Percentiles rank a stretch among this genome's conserved stretches.
These are phyloP conservation scores for Agrilus planipennis DNA, from an alignment of 1,140 invertebrate species.

Conservation along the genomic window DNA sequence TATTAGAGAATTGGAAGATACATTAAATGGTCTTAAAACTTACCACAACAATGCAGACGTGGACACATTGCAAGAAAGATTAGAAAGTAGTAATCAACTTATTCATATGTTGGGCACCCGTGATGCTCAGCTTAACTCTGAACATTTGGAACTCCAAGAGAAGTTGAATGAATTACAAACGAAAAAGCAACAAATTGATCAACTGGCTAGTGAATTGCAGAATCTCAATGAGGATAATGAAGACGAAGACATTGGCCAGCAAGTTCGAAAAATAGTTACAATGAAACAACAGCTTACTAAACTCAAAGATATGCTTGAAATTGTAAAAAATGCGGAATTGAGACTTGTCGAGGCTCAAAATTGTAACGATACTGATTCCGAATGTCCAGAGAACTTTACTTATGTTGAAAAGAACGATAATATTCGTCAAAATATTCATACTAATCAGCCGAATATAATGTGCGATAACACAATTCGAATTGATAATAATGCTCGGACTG, in stretches of 20 bases:
- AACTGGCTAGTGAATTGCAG: conserved; percentile 31
- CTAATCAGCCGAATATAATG: conserved; percentile 10
- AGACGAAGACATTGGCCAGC: conserved; percentile 25
- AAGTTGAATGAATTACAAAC: conserved; percentile 32
- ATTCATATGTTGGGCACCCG: conserved; percentile 28
- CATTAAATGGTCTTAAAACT: conserved; percentile 16
- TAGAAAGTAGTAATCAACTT: conserved; percentile 26
- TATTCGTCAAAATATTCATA: conserved; percentile 25
- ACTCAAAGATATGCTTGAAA: conserved; percentile 31
- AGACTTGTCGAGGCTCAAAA: conserved; percentile 10
- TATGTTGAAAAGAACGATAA: conserved; percentile 26
- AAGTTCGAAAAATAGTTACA: conserved; percentile 28
- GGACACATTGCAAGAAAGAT: conserved; percentile 23
- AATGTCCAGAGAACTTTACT: conserved; percentile 16
- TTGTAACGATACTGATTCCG: conserved; percentile 9
- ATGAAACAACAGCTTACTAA: conserved; percentile 32
- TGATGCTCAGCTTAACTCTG: conserved; percentile 27
- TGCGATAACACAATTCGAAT: conserved; percentile 8
- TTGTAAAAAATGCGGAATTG: conserved; percentile 27
- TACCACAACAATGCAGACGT: conserved; percentile 19
- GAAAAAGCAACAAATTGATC: conserved; percentile 33
- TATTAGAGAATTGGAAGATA: conserved; percentile 22
- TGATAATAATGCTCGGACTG: conserved; percentile 7
- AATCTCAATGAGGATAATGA: conserved; percentile 23
- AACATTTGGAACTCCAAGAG: conserved; percentile 30